These are phyloP conservation scores for Ichneumon xanthorius DNA, from an alignment of 2,888 invertebrate genomes.

Conservation along the genomic window DNA sequence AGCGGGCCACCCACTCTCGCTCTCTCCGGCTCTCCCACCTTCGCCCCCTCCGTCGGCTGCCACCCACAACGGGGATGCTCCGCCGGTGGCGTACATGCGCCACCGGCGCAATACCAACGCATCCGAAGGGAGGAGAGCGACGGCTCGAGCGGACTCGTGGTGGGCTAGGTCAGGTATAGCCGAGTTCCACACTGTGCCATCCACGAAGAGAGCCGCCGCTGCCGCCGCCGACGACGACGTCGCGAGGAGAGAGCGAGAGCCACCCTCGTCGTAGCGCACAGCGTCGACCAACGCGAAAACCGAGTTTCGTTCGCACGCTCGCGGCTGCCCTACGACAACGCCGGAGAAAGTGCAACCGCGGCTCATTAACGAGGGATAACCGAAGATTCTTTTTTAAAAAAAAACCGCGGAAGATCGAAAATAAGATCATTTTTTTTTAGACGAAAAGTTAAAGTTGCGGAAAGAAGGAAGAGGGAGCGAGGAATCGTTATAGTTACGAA, in stretches of 20 bases:
- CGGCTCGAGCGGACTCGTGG: slow-evolving; percentile 82
- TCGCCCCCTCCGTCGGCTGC: not conserved
- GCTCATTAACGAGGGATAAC: too few relatives aligned
- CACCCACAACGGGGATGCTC: slow-evolving; percentile 14
- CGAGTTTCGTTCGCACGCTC: not conserved
- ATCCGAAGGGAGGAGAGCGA: slow-evolving; percentile 68
- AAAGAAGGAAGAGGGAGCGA: not conserved
- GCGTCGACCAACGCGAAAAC: slow-evolving; percentile 19
- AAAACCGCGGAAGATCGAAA: not conserved
- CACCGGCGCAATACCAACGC: slow-evolving; percentile 78
- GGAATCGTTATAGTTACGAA: not conserved
- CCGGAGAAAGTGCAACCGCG: slow-evolving; percentile 12
- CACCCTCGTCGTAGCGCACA: slow-evolving; percentile 18
- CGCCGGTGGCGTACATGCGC: slow-evolving; percentile 60
- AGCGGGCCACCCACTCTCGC: slow-evolving; percentile 62
- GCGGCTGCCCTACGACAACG: not conserved
- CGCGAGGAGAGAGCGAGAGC: slow-evolving; percentile 26
- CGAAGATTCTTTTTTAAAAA: too few relatives aligned
- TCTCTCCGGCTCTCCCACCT: not conserved
- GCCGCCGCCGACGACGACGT: slow-evolving; percentile 55
- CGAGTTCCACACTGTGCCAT: slow-evolving; percentile 84
- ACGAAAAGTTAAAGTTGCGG: not conserved
- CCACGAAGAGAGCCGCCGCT: slow-evolving; percentile 77
- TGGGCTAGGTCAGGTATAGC: slow-evolving; percentile 85
- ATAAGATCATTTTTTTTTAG: not conserved